Conservation (phyloP, 2,888 invertebrate species). For the Phengaris arion region DNA sequence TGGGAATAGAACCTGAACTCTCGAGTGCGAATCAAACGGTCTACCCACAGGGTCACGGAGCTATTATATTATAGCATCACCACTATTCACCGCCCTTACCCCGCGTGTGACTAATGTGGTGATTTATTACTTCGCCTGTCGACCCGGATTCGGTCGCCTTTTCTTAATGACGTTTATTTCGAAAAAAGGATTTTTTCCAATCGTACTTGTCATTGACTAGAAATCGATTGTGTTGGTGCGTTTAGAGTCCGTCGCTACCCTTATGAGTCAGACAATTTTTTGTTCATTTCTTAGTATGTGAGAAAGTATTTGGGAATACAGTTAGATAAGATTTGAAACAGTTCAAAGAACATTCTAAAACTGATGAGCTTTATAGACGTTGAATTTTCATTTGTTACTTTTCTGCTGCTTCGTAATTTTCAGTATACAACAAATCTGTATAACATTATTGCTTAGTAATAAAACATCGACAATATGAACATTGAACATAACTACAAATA, state of each 20-base stretch:
- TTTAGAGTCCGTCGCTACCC: conserved; percentile 1
- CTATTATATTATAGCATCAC: conserved; percentile 9
- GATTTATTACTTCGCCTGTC: conserved; percentile 43
- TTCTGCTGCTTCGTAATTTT: background rate
- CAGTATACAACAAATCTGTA: too few species aligned
- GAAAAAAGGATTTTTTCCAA: conserved; percentile 28
- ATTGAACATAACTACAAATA: background rate
- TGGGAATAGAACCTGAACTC: too few species aligned
- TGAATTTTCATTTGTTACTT: background rate
- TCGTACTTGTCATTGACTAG: conserved; percentile 29
- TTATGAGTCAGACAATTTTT: conserved; percentile 21
- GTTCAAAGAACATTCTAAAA: background rate
- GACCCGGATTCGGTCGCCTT: conserved; percentile 45
- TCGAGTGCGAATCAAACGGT: too few species aligned
- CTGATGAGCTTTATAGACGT: background rate
- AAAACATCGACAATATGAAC: too few species aligned
- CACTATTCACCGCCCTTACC: background rate
- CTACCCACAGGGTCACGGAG: too few species aligned
- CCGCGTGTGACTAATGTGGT: conserved; percentile 43
- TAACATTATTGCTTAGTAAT: too few species aligned
- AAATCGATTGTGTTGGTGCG: conserved; percentile 19
- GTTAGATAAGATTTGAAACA: background rate
- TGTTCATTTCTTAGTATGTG: conserved; percentile 14
- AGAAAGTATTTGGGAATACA: conserved; percentile 18
- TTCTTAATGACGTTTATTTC: conserved; percentile 35